These are phyloP conservation scores for Nasonovia ribisnigri DNA, from an alignment of 2,888 invertebrate species.

Conservation along the genomic window DNA sequence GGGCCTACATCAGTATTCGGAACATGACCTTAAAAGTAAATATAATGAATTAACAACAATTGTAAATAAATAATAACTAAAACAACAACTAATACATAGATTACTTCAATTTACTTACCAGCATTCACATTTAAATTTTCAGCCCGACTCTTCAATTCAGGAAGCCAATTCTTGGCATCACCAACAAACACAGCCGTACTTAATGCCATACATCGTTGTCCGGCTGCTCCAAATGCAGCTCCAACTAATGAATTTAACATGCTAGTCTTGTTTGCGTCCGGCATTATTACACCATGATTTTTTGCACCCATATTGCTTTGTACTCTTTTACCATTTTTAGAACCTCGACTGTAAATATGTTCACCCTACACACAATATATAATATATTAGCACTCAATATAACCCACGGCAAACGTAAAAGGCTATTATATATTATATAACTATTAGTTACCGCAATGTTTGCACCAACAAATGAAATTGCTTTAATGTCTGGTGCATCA, in stretches of 20 bases:
- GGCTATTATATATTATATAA: neutral
- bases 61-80: neutral
- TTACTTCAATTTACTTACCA: conserved; percentile 70
- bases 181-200: conserved; percentile 94
- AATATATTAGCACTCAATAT: neutral
- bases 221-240: conserved; percentile 99
- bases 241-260: conserved; percentile 92
- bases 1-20: conserved; percentile 90
- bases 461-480: conserved; percentile 98
- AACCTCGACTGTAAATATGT: conserved; percentile 93
- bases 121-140: conserved; percentile 91
- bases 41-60: conserved; percentile 29
- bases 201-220: conserved; percentile 99
- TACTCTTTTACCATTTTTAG: conserved; percentile 89
- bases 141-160: conserved; percentile 88
- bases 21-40: conserved; percentile 75
- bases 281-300: conserved; percentile 97
- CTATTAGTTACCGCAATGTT: conserved; percentile 83
- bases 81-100: conserved; percentile 10
- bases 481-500: conserved; percentile 94
- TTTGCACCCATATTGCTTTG: conserved; percentile 99
- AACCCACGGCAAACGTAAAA: neutral
- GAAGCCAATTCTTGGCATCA: conserved; percentile 92
- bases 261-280: conserved; percentile 97
- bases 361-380: conserved; percentile 76